phyloP scores from a whole-genome alignment of 2,113 vertebrate genomes.

The Ursus arctos region DNA sequence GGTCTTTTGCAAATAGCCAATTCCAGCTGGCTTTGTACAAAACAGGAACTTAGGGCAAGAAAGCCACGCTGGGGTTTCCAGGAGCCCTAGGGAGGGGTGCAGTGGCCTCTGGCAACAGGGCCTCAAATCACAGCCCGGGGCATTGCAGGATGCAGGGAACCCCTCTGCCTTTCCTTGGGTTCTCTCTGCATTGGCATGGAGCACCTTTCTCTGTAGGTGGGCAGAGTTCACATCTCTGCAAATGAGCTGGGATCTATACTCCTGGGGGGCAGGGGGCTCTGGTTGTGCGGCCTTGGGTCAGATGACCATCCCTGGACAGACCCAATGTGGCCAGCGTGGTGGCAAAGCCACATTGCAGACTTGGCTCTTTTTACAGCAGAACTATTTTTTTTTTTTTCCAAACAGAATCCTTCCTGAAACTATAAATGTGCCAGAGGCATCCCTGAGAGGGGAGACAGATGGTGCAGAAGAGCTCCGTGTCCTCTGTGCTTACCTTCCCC shows the following conservation, averaged over 20 bases:
- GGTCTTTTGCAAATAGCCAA: not conserved
- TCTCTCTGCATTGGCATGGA: not conserved
- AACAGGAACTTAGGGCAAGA: not conserved
- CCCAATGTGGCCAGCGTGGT: not conserved
- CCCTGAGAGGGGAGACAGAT: not conserved
- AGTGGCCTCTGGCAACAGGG: not conserved
- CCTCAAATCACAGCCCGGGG: not conserved
- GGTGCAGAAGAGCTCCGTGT: too few relatives aligned
- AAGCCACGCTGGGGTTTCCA: not conserved
- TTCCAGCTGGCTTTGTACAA: not conserved
- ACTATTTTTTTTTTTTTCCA: not conserved
- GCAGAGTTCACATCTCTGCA: not conserved
- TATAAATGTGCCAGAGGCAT: not conserved
- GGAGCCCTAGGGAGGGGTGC: not conserved
- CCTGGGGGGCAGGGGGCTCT: not conserved
- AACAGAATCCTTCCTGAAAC: not conserved
- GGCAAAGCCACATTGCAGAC: not conserved
- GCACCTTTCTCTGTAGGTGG: not conserved
- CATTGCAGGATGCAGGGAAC: accelerated
- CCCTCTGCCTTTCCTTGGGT: not conserved
- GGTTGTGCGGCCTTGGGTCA: not conserved
- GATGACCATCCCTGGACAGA: not conserved
- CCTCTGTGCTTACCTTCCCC: not conserved
- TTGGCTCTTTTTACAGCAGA: not conserved
- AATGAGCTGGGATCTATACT: not conserved